Evolutionary conservation across 2,113 vertebrate genomes (phyloP), one percentile per base, ranked within the genome.

Genomic region (Cebus imitator): DNA sequence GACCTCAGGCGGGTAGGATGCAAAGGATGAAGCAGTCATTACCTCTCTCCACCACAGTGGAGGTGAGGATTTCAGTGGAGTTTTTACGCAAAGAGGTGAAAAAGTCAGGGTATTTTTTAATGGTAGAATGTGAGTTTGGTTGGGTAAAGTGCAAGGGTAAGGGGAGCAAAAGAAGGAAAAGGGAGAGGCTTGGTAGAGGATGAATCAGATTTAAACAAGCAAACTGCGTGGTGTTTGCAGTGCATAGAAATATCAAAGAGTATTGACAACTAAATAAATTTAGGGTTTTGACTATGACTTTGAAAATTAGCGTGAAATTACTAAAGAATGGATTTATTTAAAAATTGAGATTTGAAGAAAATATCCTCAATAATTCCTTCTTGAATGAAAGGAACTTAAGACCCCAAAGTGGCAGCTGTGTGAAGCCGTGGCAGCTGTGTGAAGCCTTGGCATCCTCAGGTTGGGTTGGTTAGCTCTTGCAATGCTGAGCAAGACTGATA

Each of bases 401-500:
- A 52, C 7, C 72, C 45, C 9, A 8, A 18, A 64, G 12, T 32
- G 37, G 32, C 25, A 16, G 6, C 35, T 32, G 0, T 72, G 50
- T 11, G 30, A 78, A 9, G 1, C 13, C 1, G 8, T 25, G 32
- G 18, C 21, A 25, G 6, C 35, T 32, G 0, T 72, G 50, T 11
- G 30, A 78, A 9, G 1, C 13, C 1, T 10, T 25, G 32, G 18
- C 21, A 25, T 7, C 21, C 32, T n/a, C 10, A 9, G 12, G 5
- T 32, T 21, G 30, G 6, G 6, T 32, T 48, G 37, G 30, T 40
- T 12, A 66, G 37, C 25, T 23, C 27, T 70, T 61, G 12, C 40
- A 17, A 35, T 0, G 8, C 18, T 32, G 43, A 58, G 17, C 8
- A 48, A 84, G 25, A 64, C 32, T 72, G 7, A 30, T 6, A 37